These are phyloP conservation scores for rat (Rattus norvegicus) DNA, from an alignment of 2,113 vertebrate species.

Conservation along the genomic window GRCr8 NC_086037.1:55054001-55054500, in stretches of 20 bases:
- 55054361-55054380: neutral
- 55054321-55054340: neutral
- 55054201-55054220: neutral
- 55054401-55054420: too few species aligned
- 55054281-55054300: neutral
- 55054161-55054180: neutral
- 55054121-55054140: neutral
- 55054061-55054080: neutral
- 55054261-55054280: neutral
- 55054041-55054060: neutral
- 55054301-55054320: neutral
- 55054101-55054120: neutral
- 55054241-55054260: neutral
- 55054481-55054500: too few species aligned
- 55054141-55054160: too few species aligned
- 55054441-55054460: too few species aligned
- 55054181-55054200: neutral
- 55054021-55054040: neutral
- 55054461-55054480: too few species aligned
- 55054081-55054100: neutral
- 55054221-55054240: neutral
- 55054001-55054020: neutral
- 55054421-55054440: rapidly evolving
- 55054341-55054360: neutral
- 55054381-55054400: too few species aligned